phyloP scores from a whole-genome alignment of 2,113 vertebrate species.

The Pimephales promelas region DNA sequence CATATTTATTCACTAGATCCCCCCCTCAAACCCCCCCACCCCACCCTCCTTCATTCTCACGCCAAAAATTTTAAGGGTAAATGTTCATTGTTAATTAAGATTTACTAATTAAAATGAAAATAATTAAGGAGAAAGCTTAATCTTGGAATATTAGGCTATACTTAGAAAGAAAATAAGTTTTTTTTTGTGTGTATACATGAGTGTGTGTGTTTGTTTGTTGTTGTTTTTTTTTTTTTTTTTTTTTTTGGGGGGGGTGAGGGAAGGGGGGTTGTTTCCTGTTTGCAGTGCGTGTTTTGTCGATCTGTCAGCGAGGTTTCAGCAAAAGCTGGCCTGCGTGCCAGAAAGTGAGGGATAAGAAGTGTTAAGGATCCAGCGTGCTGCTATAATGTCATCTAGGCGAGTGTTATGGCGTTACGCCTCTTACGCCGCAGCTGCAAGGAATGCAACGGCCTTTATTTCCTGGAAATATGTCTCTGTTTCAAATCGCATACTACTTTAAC shows the following conservation, averaged over 20 bases:
- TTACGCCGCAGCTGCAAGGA: slow-evolving; percentile 72
- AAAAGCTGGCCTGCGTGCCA: slow-evolving; percentile 71
- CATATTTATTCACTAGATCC: slow-evolving; percentile 95
- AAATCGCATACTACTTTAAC: background rate
- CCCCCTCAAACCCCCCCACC: slow-evolving; percentile 60
- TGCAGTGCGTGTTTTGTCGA: slow-evolving; percentile 71
- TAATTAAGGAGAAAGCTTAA: slow-evolving; percentile 94
- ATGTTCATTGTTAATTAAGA: slow-evolving; percentile 99
- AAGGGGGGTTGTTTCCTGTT: slow-evolving; percentile 72
- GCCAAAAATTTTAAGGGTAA: slow-evolving; percentile 94
- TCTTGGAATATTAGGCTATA: slow-evolving; percentile 89
- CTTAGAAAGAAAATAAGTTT: slow-evolving; percentile 88
- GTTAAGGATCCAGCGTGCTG: slow-evolving; percentile 66
- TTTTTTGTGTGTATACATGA: slow-evolving; percentile 55
- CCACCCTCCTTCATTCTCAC: slow-evolving; percentile 79
- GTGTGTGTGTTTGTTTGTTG: background rate
- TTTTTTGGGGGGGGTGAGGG: slow-evolving; percentile 48
- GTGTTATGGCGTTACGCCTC: slow-evolving; percentile 75
- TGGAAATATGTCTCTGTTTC: slow-evolving; percentile 55
- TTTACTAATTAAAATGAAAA: slow-evolving; percentile 99
- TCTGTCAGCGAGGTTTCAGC: slow-evolving; percentile 73
- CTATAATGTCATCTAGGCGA: slow-evolving; percentile 80
- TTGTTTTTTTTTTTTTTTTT: background rate
- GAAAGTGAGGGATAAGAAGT: slow-evolving; percentile 37
- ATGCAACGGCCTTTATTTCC: slow-evolving; percentile 72